phyloP scores from a whole-genome alignment of 1,140 invertebrate genomes.

The Bombus sibiricus region DNA sequence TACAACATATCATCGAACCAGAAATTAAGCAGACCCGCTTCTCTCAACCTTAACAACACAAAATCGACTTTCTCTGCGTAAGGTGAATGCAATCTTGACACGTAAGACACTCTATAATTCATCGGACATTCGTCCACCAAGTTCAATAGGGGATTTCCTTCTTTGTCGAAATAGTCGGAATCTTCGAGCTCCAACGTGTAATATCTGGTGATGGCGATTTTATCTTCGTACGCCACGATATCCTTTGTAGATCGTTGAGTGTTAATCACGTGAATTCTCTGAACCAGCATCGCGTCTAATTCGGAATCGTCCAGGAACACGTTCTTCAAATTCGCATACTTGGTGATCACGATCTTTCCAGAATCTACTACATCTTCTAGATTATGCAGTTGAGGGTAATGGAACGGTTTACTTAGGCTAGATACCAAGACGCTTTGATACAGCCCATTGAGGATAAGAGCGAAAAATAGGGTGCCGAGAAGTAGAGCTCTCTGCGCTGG shows the following conservation, averaged over 20 bases:
- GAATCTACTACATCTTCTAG: conserved; percentile 61
- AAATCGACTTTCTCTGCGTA: conserved; percentile 64
- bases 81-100: conserved; percentile 50
- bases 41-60: conserved; percentile 52
- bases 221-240: conserved; percentile 12
- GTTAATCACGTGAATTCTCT: conserved; percentile 19
- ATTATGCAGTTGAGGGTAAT: conserved; percentile 63
- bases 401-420: conserved; percentile 63
- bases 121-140: conserved; percentile 67
- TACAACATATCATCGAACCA: conserved; percentile 58
- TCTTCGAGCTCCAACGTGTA: conserved; percentile 44
- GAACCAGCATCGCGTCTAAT: not conserved
- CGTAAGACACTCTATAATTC: conserved; percentile 64
- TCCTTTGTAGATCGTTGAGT: conserved; percentile 26
- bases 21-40: conserved; percentile 57
- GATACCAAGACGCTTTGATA: conserved; percentile 69
- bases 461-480: conserved; percentile 59
- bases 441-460: conserved; percentile 56
- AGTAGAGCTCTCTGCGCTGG: conserved; percentile 57
- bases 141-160: conserved; percentile 61
- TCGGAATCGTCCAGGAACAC: conserved; percentile 46
- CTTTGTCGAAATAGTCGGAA: conserved; percentile 54
- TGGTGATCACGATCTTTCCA: conserved; percentile 66
- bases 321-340: conserved; percentile 67
- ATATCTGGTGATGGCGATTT: conserved; percentile 34